These are phyloP conservation scores for Todus mexicanus DNA, from an alignment of 2,797 vertebrate species.

Conservation along the genomic window DNA sequence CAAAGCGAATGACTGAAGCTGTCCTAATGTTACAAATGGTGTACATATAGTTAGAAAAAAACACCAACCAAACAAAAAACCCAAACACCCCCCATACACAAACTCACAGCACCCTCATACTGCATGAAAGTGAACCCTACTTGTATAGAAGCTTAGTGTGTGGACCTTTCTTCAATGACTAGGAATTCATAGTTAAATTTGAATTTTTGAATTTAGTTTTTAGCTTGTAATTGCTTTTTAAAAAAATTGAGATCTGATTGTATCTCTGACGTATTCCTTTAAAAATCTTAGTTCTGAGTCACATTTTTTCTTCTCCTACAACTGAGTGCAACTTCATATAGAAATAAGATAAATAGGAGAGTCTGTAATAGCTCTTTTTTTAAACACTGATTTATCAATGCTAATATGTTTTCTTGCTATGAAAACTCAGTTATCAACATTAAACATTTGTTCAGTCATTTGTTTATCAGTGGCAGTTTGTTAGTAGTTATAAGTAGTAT, in stretches of 20 bases:
- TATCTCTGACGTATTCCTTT: neutral
- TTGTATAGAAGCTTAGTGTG: neutral
- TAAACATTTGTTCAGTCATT: conserved; percentile 74
- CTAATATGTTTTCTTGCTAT: conserved; percentile 51
- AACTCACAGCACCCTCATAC: neutral
- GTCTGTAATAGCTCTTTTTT: conserved; percentile 5
- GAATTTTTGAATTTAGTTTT: neutral
- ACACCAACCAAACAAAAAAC: neutral
- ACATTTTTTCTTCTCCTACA: neutral
- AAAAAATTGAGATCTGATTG: neutral
- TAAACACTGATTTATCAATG: conserved; percentile 35
- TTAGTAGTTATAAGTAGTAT: conserved; percentile 78
- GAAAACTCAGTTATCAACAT: conserved; percentile 71
- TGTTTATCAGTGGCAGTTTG: conserved; percentile 78
- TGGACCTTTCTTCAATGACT: neutral
- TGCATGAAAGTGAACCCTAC: neutral
- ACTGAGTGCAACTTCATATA: neutral
- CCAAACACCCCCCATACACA: neutral
- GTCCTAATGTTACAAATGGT: neutral
- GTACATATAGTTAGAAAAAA: neutral
- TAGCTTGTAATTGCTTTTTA: neutral
- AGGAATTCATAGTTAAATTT: neutral
- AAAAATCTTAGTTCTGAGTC: neutral
- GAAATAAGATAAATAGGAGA: neutral
- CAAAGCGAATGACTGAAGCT: neutral